Conservation (phyloP, 2,888 invertebrate species). For the Oscheius onirici region DNA sequence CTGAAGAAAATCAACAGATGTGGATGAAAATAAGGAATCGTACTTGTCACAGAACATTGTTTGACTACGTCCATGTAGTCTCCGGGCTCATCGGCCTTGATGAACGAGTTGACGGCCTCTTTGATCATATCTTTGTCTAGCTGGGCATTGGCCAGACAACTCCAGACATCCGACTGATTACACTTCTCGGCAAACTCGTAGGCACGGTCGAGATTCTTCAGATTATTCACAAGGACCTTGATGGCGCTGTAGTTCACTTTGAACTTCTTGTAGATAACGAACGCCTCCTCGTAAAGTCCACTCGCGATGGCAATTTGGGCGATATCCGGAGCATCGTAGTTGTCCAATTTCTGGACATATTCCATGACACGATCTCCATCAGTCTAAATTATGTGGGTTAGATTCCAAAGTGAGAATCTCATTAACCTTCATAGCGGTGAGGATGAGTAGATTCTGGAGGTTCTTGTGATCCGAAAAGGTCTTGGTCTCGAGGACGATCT, state of each 20-base stretch:
- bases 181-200: constrained; percentile 99
- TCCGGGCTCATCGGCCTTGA: constrained; percentile 98
- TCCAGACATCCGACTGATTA: constrained; percentile 99
- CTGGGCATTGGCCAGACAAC: constrained; percentile 89
- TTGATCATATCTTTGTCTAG: constrained; percentile 92
- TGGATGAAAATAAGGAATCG: constrained; percentile 36
- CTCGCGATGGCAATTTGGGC: constrained; percentile 98
- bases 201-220: constrained; percentile 94
- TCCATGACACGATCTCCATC: constrained; percentile 99
- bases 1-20: constrained; percentile 72
- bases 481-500: constrained; percentile 96
- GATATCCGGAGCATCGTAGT: constrained; percentile 99
- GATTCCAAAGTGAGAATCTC: no score
- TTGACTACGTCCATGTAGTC: constrained; percentile 97
- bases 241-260: constrained; percentile 99
- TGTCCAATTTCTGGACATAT: constrained; percentile 96
- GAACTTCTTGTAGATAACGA: constrained; percentile 99
- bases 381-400: constrained; percentile 77
- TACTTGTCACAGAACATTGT: constrained; percentile 86
- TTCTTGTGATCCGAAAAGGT: constrained; percentile 98
- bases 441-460: constrained; percentile 92
- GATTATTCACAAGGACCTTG: constrained; percentile 95
- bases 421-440: constrained; percentile 87
- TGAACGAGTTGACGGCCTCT: constrained; percentile 98
- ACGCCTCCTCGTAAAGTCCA: constrained; percentile 97